Conservation (phyloP, 2,888 invertebrate species). For the Thelaira solivaga region DNA sequence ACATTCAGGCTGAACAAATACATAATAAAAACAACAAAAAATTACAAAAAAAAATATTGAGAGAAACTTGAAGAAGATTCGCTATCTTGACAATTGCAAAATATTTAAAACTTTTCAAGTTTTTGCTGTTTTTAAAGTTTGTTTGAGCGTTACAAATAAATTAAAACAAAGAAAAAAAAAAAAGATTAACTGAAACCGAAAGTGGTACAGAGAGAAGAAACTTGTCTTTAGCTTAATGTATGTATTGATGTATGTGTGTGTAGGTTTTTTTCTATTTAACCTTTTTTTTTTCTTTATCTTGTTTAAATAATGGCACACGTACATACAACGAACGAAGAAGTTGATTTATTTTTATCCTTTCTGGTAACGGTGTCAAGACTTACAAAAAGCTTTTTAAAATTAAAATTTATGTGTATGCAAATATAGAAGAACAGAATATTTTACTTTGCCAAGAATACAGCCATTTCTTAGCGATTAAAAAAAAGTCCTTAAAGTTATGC, state of each 20-base stretch:
- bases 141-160: neutral
- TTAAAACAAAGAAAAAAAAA: too few species aligned
- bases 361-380: slow-evolving; percentile 6
- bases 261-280: too few species aligned
- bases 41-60: slow-evolving; percentile 30
- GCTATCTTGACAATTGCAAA: slow-evolving; percentile 37
- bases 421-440: slow-evolving; percentile 2
- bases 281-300: slow-evolving; percentile 9
- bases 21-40: slow-evolving; percentile 15
- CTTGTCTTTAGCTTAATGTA: too few species aligned
- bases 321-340: neutral
- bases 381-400: slow-evolving; percentile 7
- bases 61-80: slow-evolving; percentile 39
- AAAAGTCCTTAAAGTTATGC: too few species aligned
- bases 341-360: slow-evolving; percentile 9
- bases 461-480: too few species aligned
- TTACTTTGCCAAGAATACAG: too few species aligned
- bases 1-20: slow-evolving; percentile 27
- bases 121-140: neutral
- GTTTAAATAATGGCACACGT: neutral
- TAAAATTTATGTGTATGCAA: neutral
- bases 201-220: slow-evolving; percentile 25
- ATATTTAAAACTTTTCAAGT: neutral
- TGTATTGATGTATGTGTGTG: too few species aligned
- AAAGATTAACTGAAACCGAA: slow-evolving; percentile 2